A percentile compares a stretch with the other conserved stretches of the same genome.
phyloP scores from a whole-genome alignment of 2,113 vertebrate genomes.

The Oriolus oriolus region DNA sequence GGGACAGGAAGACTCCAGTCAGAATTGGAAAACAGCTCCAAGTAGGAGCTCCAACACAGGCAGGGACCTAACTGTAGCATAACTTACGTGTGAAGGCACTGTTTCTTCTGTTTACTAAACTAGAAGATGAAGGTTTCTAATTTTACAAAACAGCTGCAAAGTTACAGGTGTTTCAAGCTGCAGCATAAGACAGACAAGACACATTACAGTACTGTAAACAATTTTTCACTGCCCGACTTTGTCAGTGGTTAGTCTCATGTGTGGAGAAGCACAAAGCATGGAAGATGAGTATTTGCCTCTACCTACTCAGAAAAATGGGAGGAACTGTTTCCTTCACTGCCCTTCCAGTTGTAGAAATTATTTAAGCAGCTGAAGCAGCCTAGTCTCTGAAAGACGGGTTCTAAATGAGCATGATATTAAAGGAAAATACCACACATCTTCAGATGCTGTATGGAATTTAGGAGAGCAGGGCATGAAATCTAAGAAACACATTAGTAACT shows the following conservation, averaged over 20 bases:
- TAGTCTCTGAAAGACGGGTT: background rate
- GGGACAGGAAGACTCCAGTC: background rate
- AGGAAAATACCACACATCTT: background rate
- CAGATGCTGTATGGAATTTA: background rate
- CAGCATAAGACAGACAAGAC: fast-evolving
- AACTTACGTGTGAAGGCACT: fast-evolving
- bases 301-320: background rate
- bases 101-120: background rate
- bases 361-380: background rate
- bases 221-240: background rate
- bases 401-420: background rate
- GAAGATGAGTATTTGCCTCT: background rate
- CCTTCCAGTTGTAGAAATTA: background rate
- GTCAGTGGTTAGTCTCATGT: fast-evolving
- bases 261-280: fast-evolving
- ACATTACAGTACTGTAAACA: fast-evolving
- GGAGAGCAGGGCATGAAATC: background rate
- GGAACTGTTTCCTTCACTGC: fast-evolving
- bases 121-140: background rate
- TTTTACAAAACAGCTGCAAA: background rate
- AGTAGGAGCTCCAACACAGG: background rate
- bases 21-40: background rate
- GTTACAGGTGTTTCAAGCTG: background rate
- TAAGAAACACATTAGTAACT: background rate
- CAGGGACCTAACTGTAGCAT: fast-evolving